Evolutionary conservation across 2,888 invertebrate species (phyloP), one percentile per base, ranked within the genome.

Genomic region (Andricus quercusramuli): DNA sequence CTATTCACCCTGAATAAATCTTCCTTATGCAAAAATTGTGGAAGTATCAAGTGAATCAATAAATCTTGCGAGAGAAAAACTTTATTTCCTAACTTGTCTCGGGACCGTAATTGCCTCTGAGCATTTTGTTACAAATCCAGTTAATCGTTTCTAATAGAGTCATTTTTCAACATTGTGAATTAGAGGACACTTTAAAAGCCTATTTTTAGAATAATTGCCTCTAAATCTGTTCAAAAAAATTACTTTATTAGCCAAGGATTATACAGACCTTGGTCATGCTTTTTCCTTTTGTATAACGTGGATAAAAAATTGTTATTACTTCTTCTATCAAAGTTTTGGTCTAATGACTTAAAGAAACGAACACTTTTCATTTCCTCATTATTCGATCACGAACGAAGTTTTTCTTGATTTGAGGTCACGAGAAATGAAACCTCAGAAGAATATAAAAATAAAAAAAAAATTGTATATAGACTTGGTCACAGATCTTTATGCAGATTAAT

Each of bases 1-100:
- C 1, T 25, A 25, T 25, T 25, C 25, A 25, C 25, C 25, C 25
- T 25, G 25, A 25, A 29, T 29, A 29, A 29, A 29, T 29, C 29
- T 29, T 29, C 29, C 0, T 29, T 29, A 29, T 29, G 29, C 29
- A 3, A 29, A 29, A 29, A 3, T 29, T 29, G 29, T 3, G 3
- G 29, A 20, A 8, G 8, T 56, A n/a, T 56, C 3, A n/a, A 56
- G 9, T 56, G 9, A n/a, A 9, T n/a, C n/a, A 41, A 67, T 41
- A 44, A 68, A 17, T 44, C 25, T 56, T n/a, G n/a, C 56, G n/a
- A 56, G n/a, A 56, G 25, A 25, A 47, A 25, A 47, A 70, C 47
- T 29, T 68, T 25, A 22, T 44, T 17, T 22, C 47, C 47, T 68
- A 68, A 68, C 29, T 68, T 29, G 68, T 68, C 68, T 47, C 44